phyloP scores from a whole-genome alignment of 2,888 invertebrate species.

The Drosophila falleni region DNA sequence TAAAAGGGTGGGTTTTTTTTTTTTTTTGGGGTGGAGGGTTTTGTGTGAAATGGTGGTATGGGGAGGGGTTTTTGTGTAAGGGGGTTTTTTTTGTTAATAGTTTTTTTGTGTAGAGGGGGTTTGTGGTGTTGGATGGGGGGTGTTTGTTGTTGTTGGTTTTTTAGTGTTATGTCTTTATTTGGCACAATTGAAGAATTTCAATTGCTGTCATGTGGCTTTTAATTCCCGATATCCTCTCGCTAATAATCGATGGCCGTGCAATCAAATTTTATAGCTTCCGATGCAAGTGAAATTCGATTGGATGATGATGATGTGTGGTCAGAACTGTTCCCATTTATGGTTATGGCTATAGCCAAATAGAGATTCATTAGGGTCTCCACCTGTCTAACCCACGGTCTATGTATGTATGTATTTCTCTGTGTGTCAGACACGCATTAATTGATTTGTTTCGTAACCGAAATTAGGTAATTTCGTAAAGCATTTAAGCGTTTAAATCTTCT shows the following conservation, averaged over 20 bases:
- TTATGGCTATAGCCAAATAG: conserved; percentile 25
- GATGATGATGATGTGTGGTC: conserved; percentile 16
- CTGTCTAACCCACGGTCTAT: background rate
- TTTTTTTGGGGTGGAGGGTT: too few species aligned
- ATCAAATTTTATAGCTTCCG: conserved; percentile 55
- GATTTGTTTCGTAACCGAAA: conserved; percentile 81
- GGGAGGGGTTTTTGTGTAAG: too few species aligned
- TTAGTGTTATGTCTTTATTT: conserved; percentile 58
- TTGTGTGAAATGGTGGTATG: too few species aligned
- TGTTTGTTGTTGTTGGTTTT: too few species aligned
- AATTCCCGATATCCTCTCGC: conserved; percentile 48
- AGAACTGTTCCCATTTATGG: conserved; percentile 49
- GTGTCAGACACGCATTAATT: conserved; percentile 67
- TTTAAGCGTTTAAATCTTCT: conserved; percentile 74
- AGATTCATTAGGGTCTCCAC: conserved; percentile 33
- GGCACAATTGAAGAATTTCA: conserved; percentile 52
- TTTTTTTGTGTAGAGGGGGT: too few species aligned
- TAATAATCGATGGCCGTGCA: conserved; percentile 27
- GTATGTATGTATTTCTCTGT: background rate
- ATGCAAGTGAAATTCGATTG: conserved; percentile 34
- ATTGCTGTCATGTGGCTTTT: conserved; percentile 49
- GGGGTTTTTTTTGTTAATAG: too few species aligned
- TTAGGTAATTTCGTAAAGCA: conserved; percentile 74
- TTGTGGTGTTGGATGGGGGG: too few species aligned
- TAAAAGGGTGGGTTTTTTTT: too few species aligned